Conservation (phyloP, 2,888 invertebrate genomes). For the Sinopyrophorus schimmeli region DNA sequence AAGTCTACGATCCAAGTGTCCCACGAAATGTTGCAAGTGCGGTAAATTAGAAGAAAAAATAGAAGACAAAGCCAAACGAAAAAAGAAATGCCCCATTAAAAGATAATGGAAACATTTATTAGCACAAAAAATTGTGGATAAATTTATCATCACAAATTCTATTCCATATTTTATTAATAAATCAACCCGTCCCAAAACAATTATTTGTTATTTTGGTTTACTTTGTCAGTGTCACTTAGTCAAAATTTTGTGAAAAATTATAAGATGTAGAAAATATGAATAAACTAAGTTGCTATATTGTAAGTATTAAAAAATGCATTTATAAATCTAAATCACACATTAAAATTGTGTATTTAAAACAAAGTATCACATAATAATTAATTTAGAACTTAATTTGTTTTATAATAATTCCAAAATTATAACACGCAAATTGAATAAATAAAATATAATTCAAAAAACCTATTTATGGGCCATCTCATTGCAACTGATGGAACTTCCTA, state of each 20-base stretch:
- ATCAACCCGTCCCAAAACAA: conserved; percentile 4
- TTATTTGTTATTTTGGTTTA: conserved; percentile 2
- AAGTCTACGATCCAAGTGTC: background rate
- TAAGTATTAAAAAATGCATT: background rate
- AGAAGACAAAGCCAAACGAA: background rate
- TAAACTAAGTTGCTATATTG: background rate
- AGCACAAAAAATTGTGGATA: background rate
- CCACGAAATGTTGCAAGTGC: background rate
- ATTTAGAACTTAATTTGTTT: background rate
- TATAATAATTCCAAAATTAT: background rate
- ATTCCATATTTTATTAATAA: conserved; percentile 1
- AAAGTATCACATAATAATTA: background rate
- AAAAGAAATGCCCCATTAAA: conserved; percentile 1
- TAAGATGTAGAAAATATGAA: conserved; percentile 8
- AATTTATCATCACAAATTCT: background rate
- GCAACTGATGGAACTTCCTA: too few relatives aligned
- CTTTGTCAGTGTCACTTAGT: conserved; percentile 1
- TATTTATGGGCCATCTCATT: too few relatives aligned
- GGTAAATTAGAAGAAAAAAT: background rate
- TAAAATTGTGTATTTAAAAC: background rate
- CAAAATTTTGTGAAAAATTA: background rate
- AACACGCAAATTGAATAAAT: too few relatives aligned
- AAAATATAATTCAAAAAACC: too few relatives aligned
- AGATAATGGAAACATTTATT: background rate
- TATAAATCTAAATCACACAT: background rate